Evolutionary conservation across 53 echinoderm and acorn worm species (phyloP).

Genomic region (Paracentrotus lividus): DNA sequence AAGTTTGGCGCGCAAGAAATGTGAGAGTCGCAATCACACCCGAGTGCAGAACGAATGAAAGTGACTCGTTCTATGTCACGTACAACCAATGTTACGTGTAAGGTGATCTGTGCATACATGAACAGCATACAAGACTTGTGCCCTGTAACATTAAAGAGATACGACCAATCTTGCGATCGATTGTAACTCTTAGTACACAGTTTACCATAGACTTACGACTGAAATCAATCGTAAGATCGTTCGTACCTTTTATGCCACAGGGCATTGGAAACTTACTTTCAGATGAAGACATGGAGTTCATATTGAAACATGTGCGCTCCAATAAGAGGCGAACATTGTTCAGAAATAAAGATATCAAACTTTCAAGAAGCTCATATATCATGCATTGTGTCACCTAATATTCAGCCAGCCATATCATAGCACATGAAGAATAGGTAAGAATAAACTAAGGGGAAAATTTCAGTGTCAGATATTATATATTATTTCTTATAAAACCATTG

Average conservation of each 20-base stretch:
- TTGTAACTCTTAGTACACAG: too few species aligned
- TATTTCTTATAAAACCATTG: too few species aligned
- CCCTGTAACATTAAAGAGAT: too few species aligned
- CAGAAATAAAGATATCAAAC: not conserved
- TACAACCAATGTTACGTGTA: conserved; percentile 24
- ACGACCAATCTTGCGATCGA: too few species aligned
- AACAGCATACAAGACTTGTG: not conserved
- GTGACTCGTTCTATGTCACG: conserved; percentile 27
- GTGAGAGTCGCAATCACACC: conserved; percentile 32
- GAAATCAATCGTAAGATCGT: too few species aligned
- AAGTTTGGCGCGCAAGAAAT: not conserved
- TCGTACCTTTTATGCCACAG: too few species aligned
- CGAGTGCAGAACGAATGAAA: conserved; percentile 25
- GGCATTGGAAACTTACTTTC: not conserved
- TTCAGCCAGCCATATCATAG: not conserved
- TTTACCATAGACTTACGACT: not conserved
- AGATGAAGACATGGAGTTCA: not conserved
- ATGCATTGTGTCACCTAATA: not conserved
- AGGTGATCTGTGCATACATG: conserved; percentile 29
- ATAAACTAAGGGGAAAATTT: not conserved
- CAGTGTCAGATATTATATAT: too few species aligned
- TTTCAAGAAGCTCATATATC: not conserved
- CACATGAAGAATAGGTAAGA: not conserved
- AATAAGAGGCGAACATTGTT: not conserved
- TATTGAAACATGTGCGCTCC: not conserved